phyloP scores from a whole-genome alignment of 2,113 vertebrate genomes.

The Pogona vitticeps region DNA sequence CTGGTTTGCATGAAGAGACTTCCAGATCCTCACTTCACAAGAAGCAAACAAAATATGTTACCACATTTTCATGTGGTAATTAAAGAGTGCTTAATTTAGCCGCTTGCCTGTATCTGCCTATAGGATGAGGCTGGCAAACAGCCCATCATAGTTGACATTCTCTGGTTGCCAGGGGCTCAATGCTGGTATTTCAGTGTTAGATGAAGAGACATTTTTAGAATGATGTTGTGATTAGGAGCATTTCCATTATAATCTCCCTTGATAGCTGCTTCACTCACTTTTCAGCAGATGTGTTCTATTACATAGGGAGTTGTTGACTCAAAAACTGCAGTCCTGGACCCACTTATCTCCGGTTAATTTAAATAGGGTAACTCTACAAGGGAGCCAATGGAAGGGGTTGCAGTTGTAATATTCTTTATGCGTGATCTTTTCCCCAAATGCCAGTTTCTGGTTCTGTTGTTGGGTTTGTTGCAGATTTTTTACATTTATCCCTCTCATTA shows the following conservation, averaged over 20 bases:
- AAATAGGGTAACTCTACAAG: background rate
- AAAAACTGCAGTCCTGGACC: background rate
- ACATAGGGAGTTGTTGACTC: constrained; percentile 4
- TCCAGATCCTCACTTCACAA: background rate
- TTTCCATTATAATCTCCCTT: background rate
- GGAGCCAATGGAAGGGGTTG: background rate
- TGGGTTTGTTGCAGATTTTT: background rate
- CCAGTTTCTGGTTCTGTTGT: background rate
- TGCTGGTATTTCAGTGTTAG: constrained; percentile 19
- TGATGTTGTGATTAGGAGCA: background rate
- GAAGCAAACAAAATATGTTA: background rate
- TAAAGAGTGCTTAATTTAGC: constrained; percentile 27
- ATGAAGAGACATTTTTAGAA: constrained; percentile 7
- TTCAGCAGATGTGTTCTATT: constrained; percentile 18
- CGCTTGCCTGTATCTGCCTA: constrained; percentile 5
- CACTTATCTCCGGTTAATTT: constrained; percentile 10
- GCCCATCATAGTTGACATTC: constrained; percentile 23
- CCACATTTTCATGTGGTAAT: constrained; percentile 7
- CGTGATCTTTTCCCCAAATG: background rate
- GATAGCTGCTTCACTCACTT: background rate
- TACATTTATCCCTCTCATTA: background rate
- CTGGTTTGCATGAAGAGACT: background rate
- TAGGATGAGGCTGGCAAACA: background rate
- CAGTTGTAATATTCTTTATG: background rate
- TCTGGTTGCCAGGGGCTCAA: constrained; percentile 20